phyloP scores from a whole-genome alignment of 2,888 invertebrate species.

The Melanotus villosus region DNA sequence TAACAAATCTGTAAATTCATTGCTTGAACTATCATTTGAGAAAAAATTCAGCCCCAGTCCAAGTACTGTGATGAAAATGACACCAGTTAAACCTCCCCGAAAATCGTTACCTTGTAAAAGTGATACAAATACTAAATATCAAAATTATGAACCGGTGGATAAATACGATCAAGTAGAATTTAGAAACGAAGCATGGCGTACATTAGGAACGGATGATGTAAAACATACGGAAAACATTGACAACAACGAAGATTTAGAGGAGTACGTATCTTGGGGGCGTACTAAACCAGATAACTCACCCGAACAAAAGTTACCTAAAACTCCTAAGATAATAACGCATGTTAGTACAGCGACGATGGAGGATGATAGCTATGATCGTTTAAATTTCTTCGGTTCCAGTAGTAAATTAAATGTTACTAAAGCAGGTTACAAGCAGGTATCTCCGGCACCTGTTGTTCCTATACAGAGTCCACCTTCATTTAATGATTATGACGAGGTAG shows the following conservation, averaged over 20 bases:
- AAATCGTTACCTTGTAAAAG: slow-evolving; percentile 44
- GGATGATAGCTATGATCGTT: slow-evolving; percentile 81
- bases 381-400: slow-evolving; percentile 86
- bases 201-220: slow-evolving; percentile 81
- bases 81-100: slow-evolving; percentile 63
- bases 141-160: slow-evolving; percentile 70
- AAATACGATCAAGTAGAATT: slow-evolving; percentile 85
- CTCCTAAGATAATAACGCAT: slow-evolving; percentile 72
- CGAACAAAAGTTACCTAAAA: slow-evolving; percentile 63
- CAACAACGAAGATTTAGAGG: slow-evolving; percentile 63
- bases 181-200: slow-evolving; percentile 86
- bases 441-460: slow-evolving; percentile 66
- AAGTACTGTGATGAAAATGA: slow-evolving; percentile 27
- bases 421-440: slow-evolving; percentile 80
- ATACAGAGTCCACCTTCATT: slow-evolving; percentile 64
- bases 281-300: slow-evolving; percentile 63
- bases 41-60: slow-evolving; percentile 40
- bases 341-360: slow-evolving; percentile 50
- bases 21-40: slow-evolving; percentile 40
- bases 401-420: slow-evolving; percentile 77
- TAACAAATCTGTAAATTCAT: slow-evolving; percentile 55
- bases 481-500: slow-evolving; percentile 85
- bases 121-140: slow-evolving; percentile 61
- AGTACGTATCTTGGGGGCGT: slow-evolving; percentile 68
- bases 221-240: slow-evolving; percentile 77